Percentiles rank a stretch among this genome's conserved stretches.
These are phyloP conservation scores for Belgica antarctica DNA, from an alignment of 2,888 invertebrate genomes.

Conservation along the genomic window DNA sequence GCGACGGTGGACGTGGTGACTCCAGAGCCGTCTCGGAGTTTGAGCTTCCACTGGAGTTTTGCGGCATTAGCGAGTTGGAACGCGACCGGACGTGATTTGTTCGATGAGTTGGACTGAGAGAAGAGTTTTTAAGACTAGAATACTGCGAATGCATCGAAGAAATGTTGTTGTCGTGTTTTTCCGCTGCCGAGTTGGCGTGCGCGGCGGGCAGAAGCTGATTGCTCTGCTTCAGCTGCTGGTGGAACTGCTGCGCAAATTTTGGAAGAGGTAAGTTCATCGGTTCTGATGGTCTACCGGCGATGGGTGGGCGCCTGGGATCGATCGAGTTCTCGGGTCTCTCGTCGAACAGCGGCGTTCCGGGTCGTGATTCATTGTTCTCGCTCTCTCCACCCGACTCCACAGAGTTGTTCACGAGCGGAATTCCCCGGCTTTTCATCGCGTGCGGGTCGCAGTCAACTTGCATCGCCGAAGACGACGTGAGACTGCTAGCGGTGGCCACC, in stretches of 20 bases:
- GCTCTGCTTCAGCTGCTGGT: constrained; percentile 52
- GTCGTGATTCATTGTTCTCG: constrained; percentile 70
- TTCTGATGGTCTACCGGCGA: constrained; percentile 61
- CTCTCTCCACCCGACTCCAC: constrained; percentile 61
- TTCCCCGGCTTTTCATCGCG: constrained; percentile 56
- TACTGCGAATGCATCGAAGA: constrained; percentile 45
- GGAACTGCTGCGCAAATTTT: constrained; percentile 76
- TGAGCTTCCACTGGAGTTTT: constrained; percentile 13
- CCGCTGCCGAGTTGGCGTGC: constrained; percentile 44
- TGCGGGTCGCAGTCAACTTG: constrained; percentile 50
- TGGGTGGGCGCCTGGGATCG: constrained; percentile 71
- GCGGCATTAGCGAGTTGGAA: constrained; percentile 45
- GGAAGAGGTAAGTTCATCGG: constrained; percentile 84
- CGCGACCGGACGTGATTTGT: constrained; percentile 46
- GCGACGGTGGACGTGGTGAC: constrained; percentile 68
- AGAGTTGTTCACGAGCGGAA: constrained; percentile 57
- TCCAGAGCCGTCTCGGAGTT: constrained; percentile 56
- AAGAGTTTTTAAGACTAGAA: constrained; percentile 54
- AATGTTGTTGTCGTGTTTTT: constrained; percentile 1
- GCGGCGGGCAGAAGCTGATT: constrained; percentile 46
- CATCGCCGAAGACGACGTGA: constrained; percentile 40
- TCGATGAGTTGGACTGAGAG: constrained; percentile 48
- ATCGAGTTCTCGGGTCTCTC: constrained; percentile 71
- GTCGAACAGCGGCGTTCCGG: constrained; percentile 82
- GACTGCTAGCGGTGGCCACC: constrained; percentile 45